Evolutionary conservation across 2,888 invertebrate species (phyloP), one percentile per base, ranked within the genome.

Genomic region (Dasypolia templi): DNA sequence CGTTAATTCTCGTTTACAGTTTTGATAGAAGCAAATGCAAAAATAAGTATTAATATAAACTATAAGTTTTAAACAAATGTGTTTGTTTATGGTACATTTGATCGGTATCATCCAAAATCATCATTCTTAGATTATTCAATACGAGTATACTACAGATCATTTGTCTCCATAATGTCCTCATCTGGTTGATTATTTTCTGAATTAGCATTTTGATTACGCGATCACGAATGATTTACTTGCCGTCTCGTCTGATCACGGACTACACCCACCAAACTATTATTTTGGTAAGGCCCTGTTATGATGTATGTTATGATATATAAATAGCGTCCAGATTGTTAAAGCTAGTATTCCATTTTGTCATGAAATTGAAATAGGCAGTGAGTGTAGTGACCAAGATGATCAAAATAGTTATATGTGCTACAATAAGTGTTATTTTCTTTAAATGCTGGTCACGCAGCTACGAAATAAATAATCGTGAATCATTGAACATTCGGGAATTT

Each of bases 201-300:
- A 85, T 85, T 82, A 70, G 72, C 82, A 82, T 82, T 85, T 82
- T 75, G 70, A 75, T 72, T 62, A 70, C 51, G 9, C n/a, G 49
- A 69, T 69, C 44, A 22, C 29, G 53, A 62, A 58, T 68, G 42
- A 75, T 71, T 79, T 68, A 67, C 56, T 79, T 46, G 22, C 17
- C 12, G 26, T 49, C 29, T 51, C 12, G 26, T 49, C 29, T 51
- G 39, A 66, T 9, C 44, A 77, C 44, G 32, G 44, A 19, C 42
- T 26, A 64, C 55, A 26, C 49, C 51, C 29, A 82, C 22, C 5
- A 29, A 64, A 7, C 2, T 58, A 44, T 56, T 11, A 58, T 56
- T 83, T 72, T 83, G 46, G 29, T 32, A 56, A 46, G 1, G 46
- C 39, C 35, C 66, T 61, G 83, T 67, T 79, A 79, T 78, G n/a